Evolutionary conservation across 2,797 vertebrate genomes (phyloP).

Genomic region (Gambusia yucatana): DNA sequence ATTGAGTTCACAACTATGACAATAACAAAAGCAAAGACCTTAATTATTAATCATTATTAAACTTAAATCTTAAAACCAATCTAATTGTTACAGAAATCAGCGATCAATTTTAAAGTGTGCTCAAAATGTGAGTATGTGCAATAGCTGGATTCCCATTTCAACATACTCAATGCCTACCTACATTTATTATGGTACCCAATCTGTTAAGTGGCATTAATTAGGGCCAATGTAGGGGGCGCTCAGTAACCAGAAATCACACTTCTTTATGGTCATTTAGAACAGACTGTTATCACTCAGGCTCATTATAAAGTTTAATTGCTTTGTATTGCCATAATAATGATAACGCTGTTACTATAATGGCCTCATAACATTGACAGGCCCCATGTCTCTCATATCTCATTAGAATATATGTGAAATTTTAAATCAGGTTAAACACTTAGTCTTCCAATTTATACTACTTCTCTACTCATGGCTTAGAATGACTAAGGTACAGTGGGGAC

Average conservation of each 20-base stretch:
- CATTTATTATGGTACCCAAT: conserved; percentile 55
- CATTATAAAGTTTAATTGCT: conserved; percentile 69
- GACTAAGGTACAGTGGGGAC: conserved; percentile 3
- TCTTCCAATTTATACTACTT: conserved; percentile 24
- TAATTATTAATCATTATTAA: conserved; percentile 15
- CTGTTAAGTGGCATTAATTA: conserved; percentile 69
- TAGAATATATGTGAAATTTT: conserved; percentile 28
- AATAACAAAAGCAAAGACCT: neutral
- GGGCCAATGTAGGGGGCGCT: conserved; percentile 69
- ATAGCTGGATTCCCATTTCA: conserved; percentile 7
- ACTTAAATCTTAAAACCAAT: neutral
- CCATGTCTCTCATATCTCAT: conserved; percentile 22
- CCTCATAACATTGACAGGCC: conserved; percentile 50
- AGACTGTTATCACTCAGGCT: conserved; percentile 65
- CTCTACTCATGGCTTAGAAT: too few relatives aligned
- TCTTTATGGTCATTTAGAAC: conserved; percentile 68
- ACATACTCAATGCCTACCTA: conserved; percentile 45
- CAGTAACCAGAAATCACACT: conserved; percentile 64
- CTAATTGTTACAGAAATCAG: conserved; percentile 12
- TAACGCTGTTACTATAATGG: conserved; percentile 61
- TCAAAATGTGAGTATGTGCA: conserved; percentile 11
- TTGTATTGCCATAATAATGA: conserved; percentile 63
- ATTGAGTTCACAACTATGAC: conserved; percentile 90
- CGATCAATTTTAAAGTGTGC: conserved; percentile 13
- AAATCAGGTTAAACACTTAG: conserved; percentile 25